Base-by-base conservation (phyloP, 2,888 invertebrate species). In the Zaprionus bogoriensis region DNA sequence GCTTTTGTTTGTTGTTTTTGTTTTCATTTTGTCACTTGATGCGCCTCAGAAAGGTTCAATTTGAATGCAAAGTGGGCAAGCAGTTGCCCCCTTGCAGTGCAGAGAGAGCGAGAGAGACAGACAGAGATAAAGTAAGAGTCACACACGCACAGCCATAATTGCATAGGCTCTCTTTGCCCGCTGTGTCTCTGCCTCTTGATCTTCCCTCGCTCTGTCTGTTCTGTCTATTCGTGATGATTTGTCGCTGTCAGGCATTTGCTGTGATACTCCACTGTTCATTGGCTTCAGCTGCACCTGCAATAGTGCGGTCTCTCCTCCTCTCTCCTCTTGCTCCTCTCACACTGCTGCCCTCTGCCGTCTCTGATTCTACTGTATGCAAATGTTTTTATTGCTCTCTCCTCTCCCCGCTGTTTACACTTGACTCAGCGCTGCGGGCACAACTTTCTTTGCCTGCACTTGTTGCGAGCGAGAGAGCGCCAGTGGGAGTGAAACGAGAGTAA, bases 261-360 rank as follows among this genome's bases (percentile, higher is more conserved):
- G 32, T 50, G 65, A 77, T 86, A 83, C 87, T 80, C 63, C 48
- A 77, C 66, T 87, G 84, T 80, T 80, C 87, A 83, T 80, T 80
- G 87, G 81, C 87, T 84, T 53, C 54, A 65, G 67, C 59, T 67
- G 59, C 80, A 84, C 81, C 87, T 80, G 84, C 67, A 44, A 9
- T 47, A 50, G 39, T 9, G 19, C 17, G n/a, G n/a, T n/a, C 38
- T 36, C 14, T 19, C 5, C 23, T 1, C 6, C 51, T 3, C 14
- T 12, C 5, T n/a, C 17, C 23, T 9, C 14, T 30, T 30, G 10
- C 4, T 3, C 30, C 10, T 12, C 4, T 14, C 23, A 12, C 9
- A 7, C 4, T 5, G 14, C 25, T 42, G 3, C 6, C 4, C 44
- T 39, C 20, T 5, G 9, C 46, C n/a, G n/a, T 42, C 17, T 39